These are phyloP conservation scores for Acanthococcus lagerstroemiae DNA, from an alignment of 2,888 invertebrate species.

Conservation along the genomic window DNA sequence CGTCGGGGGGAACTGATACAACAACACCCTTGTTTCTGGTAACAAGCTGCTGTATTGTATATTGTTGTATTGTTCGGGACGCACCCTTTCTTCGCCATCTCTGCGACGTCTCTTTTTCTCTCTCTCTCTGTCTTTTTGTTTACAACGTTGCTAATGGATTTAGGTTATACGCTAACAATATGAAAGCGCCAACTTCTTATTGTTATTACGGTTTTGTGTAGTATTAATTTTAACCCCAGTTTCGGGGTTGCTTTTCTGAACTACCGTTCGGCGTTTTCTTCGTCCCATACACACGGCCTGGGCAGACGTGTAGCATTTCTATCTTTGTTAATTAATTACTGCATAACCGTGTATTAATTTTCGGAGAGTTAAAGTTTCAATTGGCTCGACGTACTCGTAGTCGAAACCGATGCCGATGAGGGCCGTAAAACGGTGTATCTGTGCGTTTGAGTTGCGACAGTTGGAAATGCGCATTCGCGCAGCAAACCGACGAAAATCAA, in stretches of 20 bases:
- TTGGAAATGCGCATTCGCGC: no score
- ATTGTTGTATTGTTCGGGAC: constrained; percentile 26
- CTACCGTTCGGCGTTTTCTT: constrained; percentile 8
- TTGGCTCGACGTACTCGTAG: no score
- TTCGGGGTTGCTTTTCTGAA: constrained; percentile 19
- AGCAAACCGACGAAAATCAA: no score
- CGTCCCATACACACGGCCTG: no score
- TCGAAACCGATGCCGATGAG: no score
- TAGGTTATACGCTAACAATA: constrained; percentile 31
- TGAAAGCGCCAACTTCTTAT: constrained; percentile 28
- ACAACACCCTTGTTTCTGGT: constrained; percentile 30
- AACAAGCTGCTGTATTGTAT: constrained; percentile 27
- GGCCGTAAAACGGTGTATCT: no score
- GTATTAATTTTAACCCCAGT: constrained; percentile 23
- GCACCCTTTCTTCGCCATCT: not conserved
- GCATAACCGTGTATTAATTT: no score
- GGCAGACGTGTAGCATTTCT: no score
- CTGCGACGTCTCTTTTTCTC: not conserved
- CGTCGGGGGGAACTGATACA: constrained; percentile 28
- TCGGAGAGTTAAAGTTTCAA: no score
- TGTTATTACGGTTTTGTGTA: constrained; percentile 27
- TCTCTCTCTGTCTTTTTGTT: constrained; percentile 30
- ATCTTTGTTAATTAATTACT: no score
- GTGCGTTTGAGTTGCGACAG: no score
- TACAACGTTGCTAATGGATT: constrained; percentile 35